Percentiles rank a stretch among this genome's conserved stretches.
phyloP scores from a whole-genome alignment of 2,888 invertebrate species.

The Drosophila greeni region DNA sequence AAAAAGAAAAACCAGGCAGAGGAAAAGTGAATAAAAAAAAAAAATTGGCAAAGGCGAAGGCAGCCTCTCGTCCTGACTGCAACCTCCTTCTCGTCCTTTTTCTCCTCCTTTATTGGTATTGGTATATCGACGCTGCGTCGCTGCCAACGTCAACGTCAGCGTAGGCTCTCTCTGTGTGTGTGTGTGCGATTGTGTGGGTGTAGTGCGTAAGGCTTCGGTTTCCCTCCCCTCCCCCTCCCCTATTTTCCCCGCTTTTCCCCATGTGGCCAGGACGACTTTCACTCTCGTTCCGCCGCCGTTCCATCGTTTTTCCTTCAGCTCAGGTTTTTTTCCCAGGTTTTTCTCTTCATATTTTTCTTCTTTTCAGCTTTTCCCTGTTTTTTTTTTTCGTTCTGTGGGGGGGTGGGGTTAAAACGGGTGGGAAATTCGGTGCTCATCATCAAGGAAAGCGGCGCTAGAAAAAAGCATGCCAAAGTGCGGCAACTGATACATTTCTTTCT shows the following conservation, averaged over 20 bases:
- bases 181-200: slow-evolving; percentile 32
- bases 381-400: slow-evolving; percentile 39
- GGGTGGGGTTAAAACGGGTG: not conserved
- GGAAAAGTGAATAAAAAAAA: slow-evolving; percentile 51
- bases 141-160: slow-evolving; percentile 17
- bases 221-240: not conserved
- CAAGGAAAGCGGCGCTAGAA: slow-evolving; percentile 41
- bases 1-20: slow-evolving; percentile 38
- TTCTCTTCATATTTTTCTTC: not conserved
- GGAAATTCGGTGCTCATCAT: slow-evolving; percentile 10
- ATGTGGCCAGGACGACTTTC: slow-evolving; percentile 64
- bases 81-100: not conserved
- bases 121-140: slow-evolving; percentile 31
- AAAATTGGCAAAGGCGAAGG: slow-evolving; percentile 41
- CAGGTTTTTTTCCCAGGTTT: slow-evolving; percentile 50
- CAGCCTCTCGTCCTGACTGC: slow-evolving; percentile 1
- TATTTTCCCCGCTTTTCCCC: slow-evolving; percentile 36
- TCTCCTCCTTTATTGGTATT: slow-evolving; percentile 16
- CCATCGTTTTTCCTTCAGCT: slow-evolving; percentile 53
- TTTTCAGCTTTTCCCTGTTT: slow-evolving; percentile 55
- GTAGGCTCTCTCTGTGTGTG: slow-evolving; percentile 14
- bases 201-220: slow-evolving; percentile 25
- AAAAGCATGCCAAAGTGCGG: slow-evolving; percentile 58
- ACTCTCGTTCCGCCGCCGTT: slow-evolving; percentile 61
- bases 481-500: slow-evolving; percentile 40